phyloP scores from a whole-genome alignment of 2,113 vertebrate genomes.

The Actenoides hombroni region DNA sequence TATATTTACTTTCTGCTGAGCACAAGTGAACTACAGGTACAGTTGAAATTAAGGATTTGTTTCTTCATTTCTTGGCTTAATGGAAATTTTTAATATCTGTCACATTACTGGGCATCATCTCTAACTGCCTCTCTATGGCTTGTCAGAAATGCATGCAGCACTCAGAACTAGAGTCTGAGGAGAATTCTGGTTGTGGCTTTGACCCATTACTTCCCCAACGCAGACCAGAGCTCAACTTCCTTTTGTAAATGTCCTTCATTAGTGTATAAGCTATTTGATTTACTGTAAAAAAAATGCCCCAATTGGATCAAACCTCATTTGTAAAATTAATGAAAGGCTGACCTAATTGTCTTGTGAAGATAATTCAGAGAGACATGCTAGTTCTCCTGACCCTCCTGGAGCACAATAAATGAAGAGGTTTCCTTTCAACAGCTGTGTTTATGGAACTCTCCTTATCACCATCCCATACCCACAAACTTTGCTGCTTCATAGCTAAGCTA shows the following conservation, averaged over 20 bases:
- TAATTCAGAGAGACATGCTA: slow-evolving; percentile 14
- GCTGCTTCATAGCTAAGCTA: background rate
- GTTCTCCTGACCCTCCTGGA: background rate
- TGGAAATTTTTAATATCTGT: background rate
- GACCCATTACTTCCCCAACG: background rate
- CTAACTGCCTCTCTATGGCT: background rate
- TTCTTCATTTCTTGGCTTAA: background rate
- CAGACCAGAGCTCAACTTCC: background rate
- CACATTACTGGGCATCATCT: background rate
- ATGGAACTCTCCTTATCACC: background rate
- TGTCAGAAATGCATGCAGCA: background rate
- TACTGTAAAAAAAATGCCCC: slow-evolving; percentile 12
- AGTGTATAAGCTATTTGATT: background rate
- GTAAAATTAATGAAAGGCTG: slow-evolving; percentile 60
- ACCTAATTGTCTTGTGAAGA: slow-evolving; percentile 33
- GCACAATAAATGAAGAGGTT: background rate
- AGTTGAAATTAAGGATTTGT: background rate
- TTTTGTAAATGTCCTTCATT: background rate
- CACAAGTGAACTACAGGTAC: background rate
- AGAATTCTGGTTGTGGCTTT: background rate
- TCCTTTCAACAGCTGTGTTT: background rate
- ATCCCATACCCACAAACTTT: background rate
- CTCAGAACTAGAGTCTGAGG: background rate
- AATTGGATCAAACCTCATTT: slow-evolving; percentile 33
- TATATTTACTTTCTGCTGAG: background rate